phyloP scores from a whole-genome alignment of 2,113 vertebrate species.

The Perca schrenkii region DNA sequence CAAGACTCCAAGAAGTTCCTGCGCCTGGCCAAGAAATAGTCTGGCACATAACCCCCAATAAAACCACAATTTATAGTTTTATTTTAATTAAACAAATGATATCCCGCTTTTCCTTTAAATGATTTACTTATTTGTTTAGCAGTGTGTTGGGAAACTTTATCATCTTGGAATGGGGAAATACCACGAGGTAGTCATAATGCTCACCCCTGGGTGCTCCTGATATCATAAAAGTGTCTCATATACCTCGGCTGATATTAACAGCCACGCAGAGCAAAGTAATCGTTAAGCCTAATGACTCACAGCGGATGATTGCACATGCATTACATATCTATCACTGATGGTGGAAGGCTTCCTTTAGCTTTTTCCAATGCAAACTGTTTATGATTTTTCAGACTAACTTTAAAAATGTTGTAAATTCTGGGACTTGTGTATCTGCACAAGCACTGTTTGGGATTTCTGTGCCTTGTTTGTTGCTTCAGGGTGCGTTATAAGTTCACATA shows the following conservation, averaged over 20 bases:
- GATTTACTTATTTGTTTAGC: not conserved
- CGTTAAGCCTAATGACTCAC: conserved; percentile 2
- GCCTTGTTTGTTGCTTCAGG: no score
- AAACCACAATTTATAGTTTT: not conserved
- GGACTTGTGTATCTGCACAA: no score
- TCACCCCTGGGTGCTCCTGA: conserved; percentile 12
- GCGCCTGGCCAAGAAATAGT: no score
- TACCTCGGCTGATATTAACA: not conserved
- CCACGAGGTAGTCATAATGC: no score
- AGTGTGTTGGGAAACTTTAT: not conserved
- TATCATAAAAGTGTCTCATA: conserved; percentile 15
- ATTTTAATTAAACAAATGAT: not conserved
- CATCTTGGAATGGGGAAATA: not conserved
- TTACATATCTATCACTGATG: conserved; percentile 17
- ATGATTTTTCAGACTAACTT: not conserved
- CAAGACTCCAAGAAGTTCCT: no score
- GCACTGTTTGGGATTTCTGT: no score
- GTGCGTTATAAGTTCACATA: no score
- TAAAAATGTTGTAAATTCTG: no score
- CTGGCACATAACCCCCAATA: not conserved
- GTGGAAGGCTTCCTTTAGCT: not conserved
- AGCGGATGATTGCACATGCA: not conserved
- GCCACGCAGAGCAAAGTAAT: conserved; percentile 2
- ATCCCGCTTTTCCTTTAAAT: not conserved
- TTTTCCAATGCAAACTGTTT: not conserved